Percentiles rank a stretch among this genome's conserved stretches.
Evolutionary conservation across 2,888 invertebrate genomes (phyloP).

Genomic region (Mesorhabditis sp.): DNA sequence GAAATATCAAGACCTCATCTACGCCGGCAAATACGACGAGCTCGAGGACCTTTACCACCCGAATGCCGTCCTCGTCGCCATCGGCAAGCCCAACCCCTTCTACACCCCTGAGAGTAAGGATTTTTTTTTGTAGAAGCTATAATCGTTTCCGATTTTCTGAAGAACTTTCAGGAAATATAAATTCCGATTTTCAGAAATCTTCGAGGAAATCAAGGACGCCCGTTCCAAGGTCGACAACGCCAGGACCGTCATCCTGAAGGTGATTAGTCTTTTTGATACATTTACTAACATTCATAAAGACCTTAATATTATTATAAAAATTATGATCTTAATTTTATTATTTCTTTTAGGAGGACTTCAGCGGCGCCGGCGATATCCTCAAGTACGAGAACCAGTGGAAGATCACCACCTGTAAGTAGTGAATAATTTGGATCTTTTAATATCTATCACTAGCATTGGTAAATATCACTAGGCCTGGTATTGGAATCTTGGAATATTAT

Average conservation of each 20-base stretch:
- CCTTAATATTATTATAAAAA: no score
- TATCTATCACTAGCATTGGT: no score
- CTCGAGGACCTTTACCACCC: neutral
- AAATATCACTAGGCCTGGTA: no score
- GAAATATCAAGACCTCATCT: slow-evolving; percentile 1
- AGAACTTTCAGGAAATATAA: neutral
- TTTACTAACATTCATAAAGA: no score
- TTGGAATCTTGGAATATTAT: no score
- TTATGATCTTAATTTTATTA: no score
- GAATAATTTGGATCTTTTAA: no score
- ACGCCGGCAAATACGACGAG: neutral
- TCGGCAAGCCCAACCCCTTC: no score
- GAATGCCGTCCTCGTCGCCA: neutral
- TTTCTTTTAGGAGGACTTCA: neutral
- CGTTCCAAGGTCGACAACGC: neutral
- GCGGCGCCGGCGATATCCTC: neutral
- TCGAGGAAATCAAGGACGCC: neutral
- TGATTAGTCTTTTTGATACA: neutral
- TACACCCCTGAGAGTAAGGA: no score
- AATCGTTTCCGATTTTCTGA: neutral
- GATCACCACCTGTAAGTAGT: no score
- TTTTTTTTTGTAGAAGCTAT: neutral
- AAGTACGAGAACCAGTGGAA: neutral
- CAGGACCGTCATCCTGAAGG: neutral
- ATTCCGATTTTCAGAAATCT: neutral